Conservation (phyloP, 2,797 vertebrate species). For the Siniperca scherzeri region DNA sequence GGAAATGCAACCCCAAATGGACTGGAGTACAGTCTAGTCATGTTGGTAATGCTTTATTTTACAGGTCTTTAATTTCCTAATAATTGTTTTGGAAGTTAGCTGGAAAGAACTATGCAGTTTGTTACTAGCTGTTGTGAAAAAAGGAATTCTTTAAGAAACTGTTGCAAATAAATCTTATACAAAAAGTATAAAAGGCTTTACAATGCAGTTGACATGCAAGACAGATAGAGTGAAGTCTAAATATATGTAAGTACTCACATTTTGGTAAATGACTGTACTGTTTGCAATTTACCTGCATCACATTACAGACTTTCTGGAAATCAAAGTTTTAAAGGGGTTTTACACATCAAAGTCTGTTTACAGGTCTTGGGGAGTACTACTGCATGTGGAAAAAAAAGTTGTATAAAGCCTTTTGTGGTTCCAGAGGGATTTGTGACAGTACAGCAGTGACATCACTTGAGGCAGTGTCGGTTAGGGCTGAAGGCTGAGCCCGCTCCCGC, state of each 20-base stretch:
- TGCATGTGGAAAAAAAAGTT: neutral
- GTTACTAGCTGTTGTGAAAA: too few relatives aligned
- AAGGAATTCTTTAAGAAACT: too few relatives aligned
- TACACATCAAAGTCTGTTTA: neutral
- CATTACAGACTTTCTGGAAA: neutral
- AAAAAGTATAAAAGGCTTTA: neutral
- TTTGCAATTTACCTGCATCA: slow-evolving; percentile 5
- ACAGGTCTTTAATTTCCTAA: too few relatives aligned
- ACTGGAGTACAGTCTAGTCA: too few relatives aligned
- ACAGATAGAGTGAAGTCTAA: neutral
- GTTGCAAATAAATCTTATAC: too few relatives aligned
- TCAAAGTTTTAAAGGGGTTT: neutral
- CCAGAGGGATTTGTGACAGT: too few relatives aligned
- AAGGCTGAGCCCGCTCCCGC: neutral
- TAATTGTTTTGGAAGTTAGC: too few relatives aligned
- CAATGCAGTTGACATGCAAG: neutral
- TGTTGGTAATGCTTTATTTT: too few relatives aligned
- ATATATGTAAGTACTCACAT: neutral
- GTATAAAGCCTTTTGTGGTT: neutral
- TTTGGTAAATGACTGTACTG: neutral
- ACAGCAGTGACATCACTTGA: neutral
- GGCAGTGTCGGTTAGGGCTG: neutral
- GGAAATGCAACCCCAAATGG: neutral
- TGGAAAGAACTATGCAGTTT: too few relatives aligned
- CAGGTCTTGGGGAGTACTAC: neutral